Base-by-base conservation (phyloP, 2,113 vertebrate genomes). In the Epinephelus fuscoguttatus region DNA sequence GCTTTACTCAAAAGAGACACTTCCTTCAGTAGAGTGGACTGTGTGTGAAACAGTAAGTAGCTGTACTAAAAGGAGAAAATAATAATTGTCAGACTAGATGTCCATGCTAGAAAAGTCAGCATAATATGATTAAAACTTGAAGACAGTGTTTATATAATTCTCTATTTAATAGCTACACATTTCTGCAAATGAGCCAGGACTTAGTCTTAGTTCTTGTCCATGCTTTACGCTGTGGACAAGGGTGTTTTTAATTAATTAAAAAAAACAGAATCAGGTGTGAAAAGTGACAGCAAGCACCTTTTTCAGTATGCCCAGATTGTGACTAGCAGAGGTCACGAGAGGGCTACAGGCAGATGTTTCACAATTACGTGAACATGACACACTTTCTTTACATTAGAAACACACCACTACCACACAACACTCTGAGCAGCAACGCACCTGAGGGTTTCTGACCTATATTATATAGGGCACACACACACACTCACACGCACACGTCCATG, bases 361-460 rank as follows among this genome's bases (percentile, higher is more conserved):
- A 66, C 62, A 70, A 69, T 79, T 57, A 81, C 56, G 57, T 80
- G 3, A 74, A 89, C 87, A 63, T 78, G 55, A 70, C 80, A 85
- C 70, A 81, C 69, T 88, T 77, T 66, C 55, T 73, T 62, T 73
- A 72, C 18, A 12, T 62, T 45, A 74, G 61, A 77, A 12, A 68
- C 79, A 50, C 15, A 78, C 50, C 47, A 61, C 30, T 53, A 14
- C 61, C 62, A 80, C 59, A 59, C 52, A 80, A 11, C 59, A 82
- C 12, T 9, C 6, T 8, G 9, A 69, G 50, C 61, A 63, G n/a
- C 49, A 76, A 55, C 18, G 50, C 75, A 85, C 78, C 74, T 82
- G 80, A 71, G 83, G 82, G 69, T 76, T 70, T 88, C 40, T 89
- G 83, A 85, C 80, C 81, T 66, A 88, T 76, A 90, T 88, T 82